Conservation (phyloP, 2,888 invertebrate species). For the Pterostichus niger region DNA sequence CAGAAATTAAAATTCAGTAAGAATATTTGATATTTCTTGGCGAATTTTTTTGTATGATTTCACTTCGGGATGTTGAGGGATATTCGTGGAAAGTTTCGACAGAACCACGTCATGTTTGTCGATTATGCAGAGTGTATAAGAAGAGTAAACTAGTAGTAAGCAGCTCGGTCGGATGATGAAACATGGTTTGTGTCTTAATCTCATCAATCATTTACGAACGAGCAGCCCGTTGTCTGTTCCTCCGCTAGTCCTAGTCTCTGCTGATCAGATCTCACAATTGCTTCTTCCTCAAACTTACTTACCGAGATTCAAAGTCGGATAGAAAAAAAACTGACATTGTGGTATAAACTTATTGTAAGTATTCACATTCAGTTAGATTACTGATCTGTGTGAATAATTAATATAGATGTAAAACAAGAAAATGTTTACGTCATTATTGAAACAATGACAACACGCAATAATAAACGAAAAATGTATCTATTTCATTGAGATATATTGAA, state of each 20-base stretch:
- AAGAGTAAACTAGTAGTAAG: conserved; percentile 47
- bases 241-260: conserved; percentile 18
- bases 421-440: no score
- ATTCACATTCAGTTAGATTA: no score
- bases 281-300: conserved; percentile 36
- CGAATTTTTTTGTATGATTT: neutral
- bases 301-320: neutral
- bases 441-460: no score
- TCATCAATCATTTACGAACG: conserved; percentile 75
- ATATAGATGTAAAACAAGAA: no score
- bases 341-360: neutral
- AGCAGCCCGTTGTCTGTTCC: conserved; percentile 21
- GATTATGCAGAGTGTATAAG: conserved; percentile 51
- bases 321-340: neutral
- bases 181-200: conserved; percentile 77
- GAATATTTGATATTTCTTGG: neutral
- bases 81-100: conserved; percentile 9
- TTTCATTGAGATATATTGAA: no score
- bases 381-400: no score
- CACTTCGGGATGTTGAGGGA: neutral
- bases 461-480: no score
- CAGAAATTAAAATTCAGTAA: neutral
- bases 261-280: neutral
- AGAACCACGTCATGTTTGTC: conserved; percentile 44
- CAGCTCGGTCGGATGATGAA: conserved; percentile 73